Evolutionary conservation across 2,888 invertebrate species (phyloP).

Genomic region (Nymphalis c-album): DNA sequence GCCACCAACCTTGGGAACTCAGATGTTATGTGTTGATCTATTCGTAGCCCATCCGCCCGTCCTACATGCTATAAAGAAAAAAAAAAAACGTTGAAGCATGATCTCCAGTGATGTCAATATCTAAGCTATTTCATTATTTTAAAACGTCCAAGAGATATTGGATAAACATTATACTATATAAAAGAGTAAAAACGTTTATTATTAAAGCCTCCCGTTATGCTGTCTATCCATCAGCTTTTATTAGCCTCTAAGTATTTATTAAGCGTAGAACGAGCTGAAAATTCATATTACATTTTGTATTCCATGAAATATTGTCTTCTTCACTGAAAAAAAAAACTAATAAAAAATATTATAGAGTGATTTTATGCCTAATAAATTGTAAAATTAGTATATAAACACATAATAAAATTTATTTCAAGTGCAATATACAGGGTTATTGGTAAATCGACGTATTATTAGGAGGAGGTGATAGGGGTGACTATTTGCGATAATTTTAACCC

Average conservation of each 20-base stretch:
- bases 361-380: neutral
- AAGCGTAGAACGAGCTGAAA: constrained; percentile 3
- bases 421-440: no score
- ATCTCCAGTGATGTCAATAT: neutral
- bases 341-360: neutral
- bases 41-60: no score
- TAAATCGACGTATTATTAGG: no score
- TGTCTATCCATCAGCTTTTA: constrained; percentile 8
- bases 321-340: neutral
- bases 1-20: no score
- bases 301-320: neutral
- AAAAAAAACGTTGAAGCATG: neutral
- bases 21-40: no score
- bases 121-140: neutral
- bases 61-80: neutral
- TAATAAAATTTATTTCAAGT: no score
- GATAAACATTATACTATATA: neutral
- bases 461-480: no score
- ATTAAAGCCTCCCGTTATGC: neutral
- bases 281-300: constrained; percentile 8
- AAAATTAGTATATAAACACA: neutral
- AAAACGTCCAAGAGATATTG: constrained; percentile 2
- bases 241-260: constrained; percentile 8
- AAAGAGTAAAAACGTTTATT: neutral
- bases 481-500: no score